Evolutionary conservation across 2,113 vertebrate genomes (phyloP), one percentile per base, ranked within the genome.

Genomic region (Catagonus wagneri): DNA sequence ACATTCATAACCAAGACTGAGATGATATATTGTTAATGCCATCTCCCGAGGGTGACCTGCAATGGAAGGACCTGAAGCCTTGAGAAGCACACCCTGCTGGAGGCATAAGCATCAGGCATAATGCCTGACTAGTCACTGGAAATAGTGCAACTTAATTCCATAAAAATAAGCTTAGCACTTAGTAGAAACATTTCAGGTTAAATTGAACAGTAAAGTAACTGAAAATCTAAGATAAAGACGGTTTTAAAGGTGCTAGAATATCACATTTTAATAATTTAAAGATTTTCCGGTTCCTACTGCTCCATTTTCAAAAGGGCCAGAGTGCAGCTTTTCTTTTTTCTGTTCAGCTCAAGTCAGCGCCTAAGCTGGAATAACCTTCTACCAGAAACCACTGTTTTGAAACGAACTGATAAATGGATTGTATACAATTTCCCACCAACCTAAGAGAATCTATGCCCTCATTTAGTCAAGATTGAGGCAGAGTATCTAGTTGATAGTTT

Each of bases 301-400:
- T 98, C 97, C 96, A 92, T 93, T 98, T 93, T 96, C 86, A 96
- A 97, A 97, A 98, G 96, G 93, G 96, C 20, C 71, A 92, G 12
- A 56, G 71, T 56, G 8, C 74, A 54, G 36, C 34, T 58, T 7
- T 36, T 16, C 54, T 93, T 96, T 92, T 96, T 96, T 95, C 96
- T 98, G 86, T 97, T 97, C 96, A 97, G 88, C 66, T 97, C 92
- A 79, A 79, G 13, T 58, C 76, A 79, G 54, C 76, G 36, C n/a
- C 8, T 85, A 96, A 94, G 92, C 91, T 2, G 23, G 23, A 93
- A 32, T 0, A 27, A 89, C 68, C 96, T 98, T 94, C 54, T 52
- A 89, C 72, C 84, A 76, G 89, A 94, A 90, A 79, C 6, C 9
- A 78, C 34, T 7, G 0, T 85, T 87, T 92, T 90, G 9, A 3